Evolutionary conservation across 1,140 invertebrate species (phyloP).

Genomic region (Trichoplusia ni): DNA sequence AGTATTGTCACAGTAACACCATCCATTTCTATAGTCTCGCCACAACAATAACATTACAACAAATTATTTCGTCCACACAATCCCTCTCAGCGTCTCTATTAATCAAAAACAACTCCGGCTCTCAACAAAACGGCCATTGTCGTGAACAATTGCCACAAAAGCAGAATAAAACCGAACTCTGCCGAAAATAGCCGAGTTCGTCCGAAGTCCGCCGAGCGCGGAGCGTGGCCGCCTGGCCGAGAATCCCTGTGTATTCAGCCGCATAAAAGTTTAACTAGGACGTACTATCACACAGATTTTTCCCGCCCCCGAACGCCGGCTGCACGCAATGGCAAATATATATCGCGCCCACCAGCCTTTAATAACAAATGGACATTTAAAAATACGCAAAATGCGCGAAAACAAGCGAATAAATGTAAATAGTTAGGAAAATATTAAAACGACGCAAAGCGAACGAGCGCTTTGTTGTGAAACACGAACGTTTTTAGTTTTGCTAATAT

Average conservation of each 20-base stretch:
- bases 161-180: conserved; percentile 2
- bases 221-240: too few species aligned
- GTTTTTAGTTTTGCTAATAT: conserved; percentile 14
- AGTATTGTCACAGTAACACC: neutral
- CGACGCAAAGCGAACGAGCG: neutral
- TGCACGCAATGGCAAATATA: conserved; percentile 19
- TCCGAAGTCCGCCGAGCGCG: too few species aligned
- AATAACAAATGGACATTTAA: conserved; percentile 30
- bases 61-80: conserved; percentile 9
- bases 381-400: conserved; percentile 20
- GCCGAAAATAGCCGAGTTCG: neutral
- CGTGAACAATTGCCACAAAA: conserved; percentile 7
- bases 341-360: conserved; percentile 6
- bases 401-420: conserved; percentile 25
- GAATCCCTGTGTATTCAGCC: conserved; percentile 9
- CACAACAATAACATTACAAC: neutral
- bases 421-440: conserved; percentile 8
- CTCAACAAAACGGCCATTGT: conserved; percentile 24
- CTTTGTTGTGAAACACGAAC: conserved; percentile 2
- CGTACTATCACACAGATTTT: conserved; percentile 8
- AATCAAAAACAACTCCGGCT: conserved; percentile 17
- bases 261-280: conserved; percentile 25
- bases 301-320: conserved; percentile 6
- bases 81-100: conserved; percentile 20
- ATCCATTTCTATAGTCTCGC: neutral